Percentiles rank a stretch among this genome's conserved stretches.
phyloP scores from a whole-genome alignment of 2,888 invertebrate species.

The Phragmatobia fuliginosa region DNA sequence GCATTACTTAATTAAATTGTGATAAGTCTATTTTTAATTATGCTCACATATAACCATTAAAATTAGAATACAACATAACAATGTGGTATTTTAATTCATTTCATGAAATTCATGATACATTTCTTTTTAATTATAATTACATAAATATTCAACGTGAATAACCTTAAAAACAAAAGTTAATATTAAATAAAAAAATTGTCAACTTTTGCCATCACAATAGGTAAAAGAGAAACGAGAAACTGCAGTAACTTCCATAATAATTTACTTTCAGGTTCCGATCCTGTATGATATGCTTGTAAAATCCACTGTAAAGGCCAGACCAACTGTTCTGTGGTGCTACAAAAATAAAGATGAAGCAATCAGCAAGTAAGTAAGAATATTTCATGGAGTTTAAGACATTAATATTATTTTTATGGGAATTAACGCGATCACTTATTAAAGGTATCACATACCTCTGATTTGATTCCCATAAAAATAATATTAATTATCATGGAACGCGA shows the following conservation, averaged over 20 bases:
- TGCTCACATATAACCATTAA: not conserved
- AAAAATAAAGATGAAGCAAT: constrained; percentile 97
- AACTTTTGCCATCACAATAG: no score
- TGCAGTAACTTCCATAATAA: not conserved
- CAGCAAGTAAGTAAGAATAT: constrained; percentile 88
- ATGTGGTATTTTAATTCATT: not conserved
- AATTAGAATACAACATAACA: not conserved
- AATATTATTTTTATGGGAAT: no score
- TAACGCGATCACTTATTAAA: no score
- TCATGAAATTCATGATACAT: no score
- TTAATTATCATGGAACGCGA: no score
- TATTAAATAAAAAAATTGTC: no score
- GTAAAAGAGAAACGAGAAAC: no score
- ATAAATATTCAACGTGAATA: no score
- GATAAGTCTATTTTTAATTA: not conserved
- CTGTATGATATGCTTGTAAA: constrained; percentile 99
- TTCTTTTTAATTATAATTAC: no score
- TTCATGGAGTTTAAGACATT: not conserved
- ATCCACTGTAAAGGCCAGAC: constrained; percentile 96
- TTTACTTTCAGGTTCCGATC: constrained; percentile 92
- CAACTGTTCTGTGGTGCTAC: constrained; percentile 99
- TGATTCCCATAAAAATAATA: no score
- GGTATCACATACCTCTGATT: no score
- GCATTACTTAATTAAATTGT: not conserved
- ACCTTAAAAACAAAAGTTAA: no score